Base-by-base conservation (phyloP, 2,113 vertebrate genomes). In the Tragelaphus imberbis region DNA sequence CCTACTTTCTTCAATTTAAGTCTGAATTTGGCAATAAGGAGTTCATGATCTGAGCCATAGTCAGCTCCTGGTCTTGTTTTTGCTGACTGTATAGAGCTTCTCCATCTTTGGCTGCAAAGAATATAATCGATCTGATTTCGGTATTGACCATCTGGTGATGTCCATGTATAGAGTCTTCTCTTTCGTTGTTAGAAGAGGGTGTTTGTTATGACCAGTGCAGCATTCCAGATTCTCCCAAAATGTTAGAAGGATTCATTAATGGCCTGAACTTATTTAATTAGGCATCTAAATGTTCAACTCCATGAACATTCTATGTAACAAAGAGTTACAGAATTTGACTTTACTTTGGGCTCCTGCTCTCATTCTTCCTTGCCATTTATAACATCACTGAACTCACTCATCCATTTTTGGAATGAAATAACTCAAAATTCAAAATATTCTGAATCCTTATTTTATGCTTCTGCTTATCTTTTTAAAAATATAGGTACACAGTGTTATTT, bases 351-450 rank as follows among this genome's bases (percentile, higher is more conserved):
- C 8, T 33, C 56, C 51, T 80, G 14, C 63, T 86, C 49, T 88
- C 79, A 82, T 12, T 84, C 19, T 65, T 81, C 40, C 6, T 96
- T 94, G 75, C 85, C 49, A 82, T 58, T 36, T 14, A 63, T 16
- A 61, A 75, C 2, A 84, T 49, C 15, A 55, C 19, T 95, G 58
- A 30, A 19, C 13, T 89, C 40, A 44, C 14, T n/a, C 14, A 40
- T 44, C 40, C 19, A 84, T 23, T 95, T 96, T 65, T 58, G 10
- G 6, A 86, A 90, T 40, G 17, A 94, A 94, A 84, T 63, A 75
- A 92, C 90, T 96, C 23, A 84, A 88, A 84, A 33, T 51, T 88
- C 40, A 79, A 96, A 98, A 92, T 81, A 95, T n/a, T 84, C 44
- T 86, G 27, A 63, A 89, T 71, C 8, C 28, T 65, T 75, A 90